Percentiles rank a stretch among this genome's conserved stretches.
Conservation (phyloP, 2,113 vertebrate species). For the Neopipo cinnamomea region DNA sequence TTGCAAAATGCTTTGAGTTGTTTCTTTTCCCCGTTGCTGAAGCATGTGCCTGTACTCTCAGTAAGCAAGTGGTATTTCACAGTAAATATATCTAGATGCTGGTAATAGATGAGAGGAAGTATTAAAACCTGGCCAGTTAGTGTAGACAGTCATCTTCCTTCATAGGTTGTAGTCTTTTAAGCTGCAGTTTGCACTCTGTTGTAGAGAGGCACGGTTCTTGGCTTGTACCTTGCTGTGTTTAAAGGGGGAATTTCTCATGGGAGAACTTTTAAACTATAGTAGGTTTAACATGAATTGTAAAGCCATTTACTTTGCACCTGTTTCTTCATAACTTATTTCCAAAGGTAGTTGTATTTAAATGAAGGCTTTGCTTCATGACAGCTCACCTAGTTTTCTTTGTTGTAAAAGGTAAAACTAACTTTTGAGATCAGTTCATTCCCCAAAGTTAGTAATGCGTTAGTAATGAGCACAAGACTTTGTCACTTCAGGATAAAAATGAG, state of each 20-base stretch:
- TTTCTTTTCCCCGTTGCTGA: constrained; percentile 27
- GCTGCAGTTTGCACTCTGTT: constrained; percentile 71
- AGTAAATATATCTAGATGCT: constrained; percentile 60
- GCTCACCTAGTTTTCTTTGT: constrained; percentile 56
- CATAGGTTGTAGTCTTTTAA: constrained; percentile 59
- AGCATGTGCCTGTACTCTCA: constrained; percentile 47
- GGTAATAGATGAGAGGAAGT: constrained; percentile 55
- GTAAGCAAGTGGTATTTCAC: constrained; percentile 56
- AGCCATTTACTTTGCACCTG: constrained; percentile 70
- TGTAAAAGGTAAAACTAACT: constrained; percentile 42
- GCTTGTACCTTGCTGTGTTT: constrained; percentile 66
- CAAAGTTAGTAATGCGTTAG: neutral
- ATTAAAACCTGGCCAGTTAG: constrained; percentile 65
- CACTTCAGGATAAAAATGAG: constrained; percentile 28
- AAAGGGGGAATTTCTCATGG: constrained; percentile 62
- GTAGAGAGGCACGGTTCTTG: constrained; percentile 60
- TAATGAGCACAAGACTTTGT: constrained; percentile 62
- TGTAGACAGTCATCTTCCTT: constrained; percentile 58
- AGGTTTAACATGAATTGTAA: constrained; percentile 62
- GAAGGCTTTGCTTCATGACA: constrained; percentile 60
- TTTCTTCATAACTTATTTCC: constrained; percentile 71
- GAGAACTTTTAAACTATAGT: constrained; percentile 56
- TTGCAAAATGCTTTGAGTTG: constrained; percentile 27
- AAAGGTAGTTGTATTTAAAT: constrained; percentile 69
- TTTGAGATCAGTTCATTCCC: constrained; percentile 11